A percentile compares a stretch with the other conserved stretches of the same genome.
Evolutionary conservation across 2,888 invertebrate species (phyloP).

Genomic region (Lepetodrilus schrolli): DNA sequence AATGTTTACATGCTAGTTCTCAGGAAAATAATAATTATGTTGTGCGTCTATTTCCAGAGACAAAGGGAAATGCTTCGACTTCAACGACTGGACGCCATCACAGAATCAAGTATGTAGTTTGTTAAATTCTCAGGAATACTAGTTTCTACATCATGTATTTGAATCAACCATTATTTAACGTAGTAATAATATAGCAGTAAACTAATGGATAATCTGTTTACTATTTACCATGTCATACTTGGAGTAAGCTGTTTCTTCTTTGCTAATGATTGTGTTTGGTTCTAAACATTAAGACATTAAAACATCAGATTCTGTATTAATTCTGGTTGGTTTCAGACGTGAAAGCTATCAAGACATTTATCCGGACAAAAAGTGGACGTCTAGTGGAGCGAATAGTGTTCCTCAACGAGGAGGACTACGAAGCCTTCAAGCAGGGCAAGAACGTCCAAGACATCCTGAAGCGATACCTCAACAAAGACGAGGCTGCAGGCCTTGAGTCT

Average conservation of each 20-base stretch:
- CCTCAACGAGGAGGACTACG: constrained; percentile 72
- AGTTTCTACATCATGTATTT: too few species aligned
- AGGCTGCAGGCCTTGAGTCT: constrained; percentile 67
- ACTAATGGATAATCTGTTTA: too few species aligned
- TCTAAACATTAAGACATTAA: too few species aligned
- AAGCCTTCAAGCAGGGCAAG: constrained; percentile 69
- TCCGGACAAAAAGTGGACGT: constrained; percentile 73
- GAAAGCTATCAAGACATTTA: constrained; percentile 72
- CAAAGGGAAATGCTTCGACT: constrained; percentile 65
- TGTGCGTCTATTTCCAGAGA: too few species aligned
- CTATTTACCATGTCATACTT: too few species aligned
- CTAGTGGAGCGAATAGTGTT: constrained; percentile 71
- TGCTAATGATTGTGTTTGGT: too few species aligned
- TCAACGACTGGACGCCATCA: constrained; percentile 70
- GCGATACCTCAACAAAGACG: constrained; percentile 72
- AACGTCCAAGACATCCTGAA: constrained; percentile 58
- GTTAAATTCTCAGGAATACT: neutral
- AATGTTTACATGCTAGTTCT: too few species aligned
- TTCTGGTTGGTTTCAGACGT: constrained; percentile 64
- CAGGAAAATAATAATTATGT: too few species aligned
- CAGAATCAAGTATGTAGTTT: constrained; percentile 68
- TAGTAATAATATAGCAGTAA: too few species aligned
- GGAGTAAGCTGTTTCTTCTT: too few species aligned
- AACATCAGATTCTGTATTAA: too few species aligned
- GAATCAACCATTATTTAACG: too few species aligned